Base-by-base conservation (phyloP, 2,888 invertebrate genomes). In the Sphaerophoria taeniata region DNA sequence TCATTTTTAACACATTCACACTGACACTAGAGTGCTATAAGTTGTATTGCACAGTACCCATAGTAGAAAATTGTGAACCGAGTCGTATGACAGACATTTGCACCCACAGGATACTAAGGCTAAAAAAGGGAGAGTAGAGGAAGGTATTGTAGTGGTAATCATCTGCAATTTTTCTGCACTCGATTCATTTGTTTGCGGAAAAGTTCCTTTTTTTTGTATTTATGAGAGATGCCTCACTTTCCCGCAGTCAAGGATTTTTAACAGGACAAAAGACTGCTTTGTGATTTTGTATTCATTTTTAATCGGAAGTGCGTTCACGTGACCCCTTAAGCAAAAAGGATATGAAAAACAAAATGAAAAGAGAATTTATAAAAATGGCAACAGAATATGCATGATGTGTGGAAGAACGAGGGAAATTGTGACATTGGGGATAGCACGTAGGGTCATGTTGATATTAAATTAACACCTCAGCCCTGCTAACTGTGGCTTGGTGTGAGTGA, bases 271-370 rank as follows among this genome's bases (percentile, higher is more conserved):
- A 58, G 39, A 65, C 33, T 70, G 58, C 33, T 78, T 78, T 83
- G 78, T 83, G 58, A 39, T 43, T 72, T 55, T 67, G 24, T 69
- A 33, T 43, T 60, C 67, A 67, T 67, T 82, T 77, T 31, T 39
- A 73, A 34, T 16, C 31, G 77, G 69, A 83, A 70, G 83, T 78
- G 73, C 61, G 67, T 77, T 73, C 72, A 73, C 67, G 73, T 82
- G 82, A 77, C 69, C 69, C 53, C 72, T 31, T 34, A 51, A 47
- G 72, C 67, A 6, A 76, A 24, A 58, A 61, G 34, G 73, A 65
- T 78, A 43, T 51, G 45, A 43, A 65, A 53, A 61, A 16, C 12
- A 43, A 72, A 60, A 75, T 34, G 14, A 14, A 51, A 43, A 49
- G 43, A 9, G 16, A 65, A 53, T 71, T 53, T 24, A 31, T 43